A percentile compares a stretch with the other conserved stretches of the same genome.
Evolutionary conservation across 2,797 vertebrate species (phyloP).

Genomic region (Sarcophilus harrisii): DNA sequence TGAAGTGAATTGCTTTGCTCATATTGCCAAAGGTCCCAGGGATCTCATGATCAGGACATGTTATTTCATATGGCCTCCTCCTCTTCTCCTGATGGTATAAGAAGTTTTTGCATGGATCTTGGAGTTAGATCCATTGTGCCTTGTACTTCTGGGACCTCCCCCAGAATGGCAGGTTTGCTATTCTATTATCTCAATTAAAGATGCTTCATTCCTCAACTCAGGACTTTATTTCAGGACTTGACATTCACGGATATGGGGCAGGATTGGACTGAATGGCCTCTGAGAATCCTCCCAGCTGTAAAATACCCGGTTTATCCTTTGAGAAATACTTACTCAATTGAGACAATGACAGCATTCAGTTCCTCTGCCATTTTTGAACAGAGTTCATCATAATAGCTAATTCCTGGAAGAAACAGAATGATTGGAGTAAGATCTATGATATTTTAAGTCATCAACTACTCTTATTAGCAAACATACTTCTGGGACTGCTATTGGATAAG

Average conservation of each 20-base stretch:
- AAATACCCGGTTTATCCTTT: background rate
- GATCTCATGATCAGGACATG: background rate
- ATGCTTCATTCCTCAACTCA: background rate
- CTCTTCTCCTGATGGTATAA: too few relatives aligned
- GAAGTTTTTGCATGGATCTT: background rate
- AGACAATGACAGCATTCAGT: slow-evolving; percentile 92
- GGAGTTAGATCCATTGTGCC: background rate
- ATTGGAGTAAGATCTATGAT: background rate
- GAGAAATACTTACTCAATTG: slow-evolving; percentile 93
- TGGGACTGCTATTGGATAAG: background rate
- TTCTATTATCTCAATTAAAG: background rate
- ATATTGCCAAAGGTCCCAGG: background rate
- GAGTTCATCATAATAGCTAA: slow-evolving; percentile 87
- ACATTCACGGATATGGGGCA: background rate
- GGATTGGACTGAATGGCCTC: background rate
- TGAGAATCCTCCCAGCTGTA: background rate
- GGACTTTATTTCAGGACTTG: background rate
- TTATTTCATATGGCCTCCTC: background rate
- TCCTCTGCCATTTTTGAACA: slow-evolving; percentile 90
- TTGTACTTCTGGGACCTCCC: background rate
- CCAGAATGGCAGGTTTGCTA: background rate
- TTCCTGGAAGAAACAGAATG: slow-evolving; percentile 85
- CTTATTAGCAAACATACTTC: background rate
- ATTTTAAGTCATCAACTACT: background rate
- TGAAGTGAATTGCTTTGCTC: background rate